Evolutionary conservation across 2,797 vertebrate species (phyloP), one percentile per base, ranked within the genome.

Genomic region (Meda fulgida): DNA sequence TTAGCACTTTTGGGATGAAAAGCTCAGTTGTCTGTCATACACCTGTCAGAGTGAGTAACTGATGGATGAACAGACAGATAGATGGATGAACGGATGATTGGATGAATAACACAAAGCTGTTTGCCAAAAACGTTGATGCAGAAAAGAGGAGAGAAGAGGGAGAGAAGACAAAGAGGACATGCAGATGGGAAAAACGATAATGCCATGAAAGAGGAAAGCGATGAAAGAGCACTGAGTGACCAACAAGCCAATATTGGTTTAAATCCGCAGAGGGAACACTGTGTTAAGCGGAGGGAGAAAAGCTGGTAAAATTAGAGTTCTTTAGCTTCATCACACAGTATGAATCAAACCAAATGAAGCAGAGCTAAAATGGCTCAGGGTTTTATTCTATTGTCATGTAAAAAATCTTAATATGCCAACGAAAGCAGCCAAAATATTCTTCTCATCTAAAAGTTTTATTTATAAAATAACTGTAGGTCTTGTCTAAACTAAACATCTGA

Each of bases 301-400:
- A 86, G 93, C 91, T 90, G 90, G 91, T 88, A 90, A 92, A 88
- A 93, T 92, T 92, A 93, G 89, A 93, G 89, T 92, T 91, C 91
- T 92, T 94, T 91, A 92, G 90, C 88, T 23, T 55, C 89, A 91
- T 89, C 90, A 92, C 87, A 90, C 91, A 92, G 88, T 92, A 94
- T 95, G 92, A 95, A 95, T 94, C 94, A 95, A 94, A 93, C 95
- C 93, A 94, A 92, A 94, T 91, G 91, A 89, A 92, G 90, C 92
- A 91, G 80, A 48, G 83, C 88, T 91, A 89, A 85, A 89, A 91
- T 86, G 69, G 80, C 82, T 53, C 76, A 80, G 70, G 85, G 73
- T 84, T 81, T 86, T 67, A 85, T 86, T 88, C 92, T 89, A 93
- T 95, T 96, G 94, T 95, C 89, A 95, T 94, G 93, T 92, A 93